phyloP scores from a whole-genome alignment of 2,113 vertebrate species.

The Sinocyclocheilus rhinocerous region DNA sequence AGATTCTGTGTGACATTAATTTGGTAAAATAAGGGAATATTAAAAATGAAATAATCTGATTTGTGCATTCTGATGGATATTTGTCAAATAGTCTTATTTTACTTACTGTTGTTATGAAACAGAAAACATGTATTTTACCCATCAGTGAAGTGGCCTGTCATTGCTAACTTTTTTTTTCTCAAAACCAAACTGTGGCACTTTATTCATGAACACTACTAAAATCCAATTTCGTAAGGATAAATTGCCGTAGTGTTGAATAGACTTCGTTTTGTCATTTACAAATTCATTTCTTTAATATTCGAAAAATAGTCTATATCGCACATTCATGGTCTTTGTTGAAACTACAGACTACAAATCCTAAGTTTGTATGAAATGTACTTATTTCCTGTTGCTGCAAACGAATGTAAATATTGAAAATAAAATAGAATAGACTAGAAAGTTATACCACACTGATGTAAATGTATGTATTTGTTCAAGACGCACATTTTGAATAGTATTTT shows the following conservation, averaged over 20 bases:
- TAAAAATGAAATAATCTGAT: conserved; percentile 37
- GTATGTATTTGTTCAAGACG: conserved; percentile 93
- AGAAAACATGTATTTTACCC: conserved; percentile 51
- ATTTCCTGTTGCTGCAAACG: conserved; percentile 67
- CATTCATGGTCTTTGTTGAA: conserved; percentile 58
- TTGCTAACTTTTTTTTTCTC: conserved; percentile 63
- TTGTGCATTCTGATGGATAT: conserved; percentile 32
- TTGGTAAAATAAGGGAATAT: conserved; percentile 23
- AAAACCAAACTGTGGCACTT: conserved; percentile 82
- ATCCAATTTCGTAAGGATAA: conserved; percentile 59
- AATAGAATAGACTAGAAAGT: conserved; percentile 88
- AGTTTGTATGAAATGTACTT: conserved; percentile 66
- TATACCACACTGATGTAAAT: conserved; percentile 82
- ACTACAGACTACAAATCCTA: conserved; percentile 57
- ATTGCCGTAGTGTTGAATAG: conserved; percentile 59
- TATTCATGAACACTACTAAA: conserved; percentile 71
- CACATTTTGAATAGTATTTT: conserved; percentile 99
- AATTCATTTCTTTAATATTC: conserved; percentile 60
- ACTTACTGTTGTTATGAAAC: conserved; percentile 22
- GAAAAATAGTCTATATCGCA: conserved; percentile 59
- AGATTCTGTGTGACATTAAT: background rate
- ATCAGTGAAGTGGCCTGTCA: conserved; percentile 53
- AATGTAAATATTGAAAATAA: conserved; percentile 84
- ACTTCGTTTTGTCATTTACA: conserved; percentile 55
- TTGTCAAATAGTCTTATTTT: conserved; percentile 44